Evolutionary conservation across 2,797 vertebrate genomes (phyloP).

Genomic region (Salmo trutta): DNA sequence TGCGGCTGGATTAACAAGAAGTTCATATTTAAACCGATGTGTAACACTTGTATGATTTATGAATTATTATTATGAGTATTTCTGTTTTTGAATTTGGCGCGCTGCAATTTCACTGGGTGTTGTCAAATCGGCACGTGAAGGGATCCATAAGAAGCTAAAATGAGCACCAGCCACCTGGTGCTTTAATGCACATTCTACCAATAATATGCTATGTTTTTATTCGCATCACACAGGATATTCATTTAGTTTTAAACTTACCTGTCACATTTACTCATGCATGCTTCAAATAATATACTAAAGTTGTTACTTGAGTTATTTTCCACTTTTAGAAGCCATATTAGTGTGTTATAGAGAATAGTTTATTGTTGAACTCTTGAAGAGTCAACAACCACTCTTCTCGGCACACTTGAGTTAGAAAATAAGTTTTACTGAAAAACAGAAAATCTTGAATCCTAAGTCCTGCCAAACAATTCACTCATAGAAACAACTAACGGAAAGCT

Average conservation of each 20-base stretch:
- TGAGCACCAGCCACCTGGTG: constrained; percentile 13
- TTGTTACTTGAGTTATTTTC: neutral
- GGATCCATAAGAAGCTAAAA: constrained; percentile 6
- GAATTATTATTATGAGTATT: too few species aligned
- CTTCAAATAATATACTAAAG: neutral
- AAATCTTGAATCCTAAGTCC: neutral
- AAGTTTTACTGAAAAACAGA: neutral
- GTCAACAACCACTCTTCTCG: neutral
- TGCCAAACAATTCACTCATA: neutral
- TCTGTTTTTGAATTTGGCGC: too few species aligned
- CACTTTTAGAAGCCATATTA: neutral
- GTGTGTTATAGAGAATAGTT: neutral
- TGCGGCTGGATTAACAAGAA: too few species aligned
- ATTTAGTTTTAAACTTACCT: constrained; percentile 49
- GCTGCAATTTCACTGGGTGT: too few species aligned
- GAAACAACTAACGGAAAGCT: neutral
- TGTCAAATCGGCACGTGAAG: too few species aligned
- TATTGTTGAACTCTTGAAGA: neutral
- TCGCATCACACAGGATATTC: constrained; percentile 28
- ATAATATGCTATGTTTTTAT: constrained; percentile 27
- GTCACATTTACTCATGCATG: neutral
- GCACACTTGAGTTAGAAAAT: too few species aligned
- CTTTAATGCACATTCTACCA: constrained; percentile 31
- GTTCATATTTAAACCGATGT: too few species aligned
- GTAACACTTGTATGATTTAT: too few species aligned